phyloP scores from a whole-genome alignment of 1,140 invertebrate genomes.

The Cotesia glomerata region DNA sequence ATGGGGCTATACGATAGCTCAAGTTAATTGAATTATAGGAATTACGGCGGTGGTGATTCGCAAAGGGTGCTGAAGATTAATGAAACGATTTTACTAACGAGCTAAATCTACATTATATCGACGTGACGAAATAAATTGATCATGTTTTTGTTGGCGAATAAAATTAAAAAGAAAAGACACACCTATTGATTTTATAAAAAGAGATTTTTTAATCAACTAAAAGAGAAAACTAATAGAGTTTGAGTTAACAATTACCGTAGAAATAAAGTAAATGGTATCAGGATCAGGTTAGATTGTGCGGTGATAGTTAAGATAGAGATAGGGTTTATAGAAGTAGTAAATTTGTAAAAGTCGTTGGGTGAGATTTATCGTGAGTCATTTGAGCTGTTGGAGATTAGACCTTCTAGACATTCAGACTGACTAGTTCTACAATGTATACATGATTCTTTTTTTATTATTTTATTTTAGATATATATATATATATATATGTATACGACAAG shows the following conservation, averaged over 20 bases:
- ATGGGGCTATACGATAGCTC: conserved; percentile 16
- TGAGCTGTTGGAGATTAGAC: conserved; percentile 51
- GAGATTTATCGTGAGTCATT: conserved; percentile 46
- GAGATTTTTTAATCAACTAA: background rate
- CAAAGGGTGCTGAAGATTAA: conserved; percentile 50
- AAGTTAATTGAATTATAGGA: conserved; percentile 59
- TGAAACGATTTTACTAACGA: conserved; percentile 52
- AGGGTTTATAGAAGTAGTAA: conserved; percentile 25
- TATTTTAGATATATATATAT: conserved; percentile 32
- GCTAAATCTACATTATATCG: conserved; percentile 36
- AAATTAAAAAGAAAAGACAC: background rate
- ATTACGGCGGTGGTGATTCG: conserved; percentile 53
- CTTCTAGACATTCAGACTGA: conserved; percentile 36
- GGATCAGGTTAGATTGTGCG: no score
- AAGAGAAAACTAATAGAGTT: conserved; percentile 12
- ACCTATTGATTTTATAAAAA: no score
- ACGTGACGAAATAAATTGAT: conserved; percentile 11
- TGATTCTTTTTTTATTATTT: background rate
- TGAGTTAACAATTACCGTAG: no score
- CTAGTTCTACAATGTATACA: background rate
- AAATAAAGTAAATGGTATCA: no score
- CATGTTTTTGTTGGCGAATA: conserved; percentile 4
- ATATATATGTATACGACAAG: conserved; percentile 7
- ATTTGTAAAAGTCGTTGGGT: conserved; percentile 34
- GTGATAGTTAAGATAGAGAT: conserved; percentile 46